Evolutionary conservation across 1,140 invertebrate genomes (phyloP), one percentile per base, ranked within the genome.

Genomic region (Aphidius gifuensis): DNA sequence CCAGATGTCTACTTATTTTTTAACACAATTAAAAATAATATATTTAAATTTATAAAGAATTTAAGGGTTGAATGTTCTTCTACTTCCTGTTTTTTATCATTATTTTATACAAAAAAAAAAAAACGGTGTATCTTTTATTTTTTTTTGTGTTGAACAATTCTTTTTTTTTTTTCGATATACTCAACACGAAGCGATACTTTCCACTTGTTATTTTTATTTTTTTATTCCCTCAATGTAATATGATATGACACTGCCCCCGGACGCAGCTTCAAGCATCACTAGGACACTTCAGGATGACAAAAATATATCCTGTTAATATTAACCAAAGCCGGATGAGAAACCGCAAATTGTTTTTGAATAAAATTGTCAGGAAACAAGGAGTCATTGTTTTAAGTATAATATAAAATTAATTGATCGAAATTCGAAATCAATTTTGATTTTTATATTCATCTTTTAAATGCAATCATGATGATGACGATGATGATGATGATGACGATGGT

Each of bases 241-340:
- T 72, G 79, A 79, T 79, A 81, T 71, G 69, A 70, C 79, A 80
- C 79, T 78, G 74, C 76, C 77, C 64, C 69, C 40, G 11, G 59
- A 45, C 21, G 49, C 60, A 46, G 75, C 75, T 74, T 80, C 72
- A 32, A 32, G 23, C 23, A 32, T 32, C 23, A 32, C 23, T 79
- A 79, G 75, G 77, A 80, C 72, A 75, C 77, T 79, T 68, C 74
- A 77, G 57, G 44, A 75, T 74, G 76, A 76, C 39, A 21, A 76
- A 74, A 80, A 72, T 76, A 78, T 81, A 80, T 81, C 79, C 79
- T 80, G 79, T 73, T 64, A 64, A 43, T 43, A 43, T 16, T 68
- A 67, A 67, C 53, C 60, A 68, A 64, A 74, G 68, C 76, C 79
- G 78, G 79, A 80, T 78, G 77, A 57, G 43, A 78, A 80, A 81